Evolutionary conservation across 2,113 vertebrate genomes (phyloP), one percentile per base, ranked within the genome.

Genomic region (Numida meleagris): DNA sequence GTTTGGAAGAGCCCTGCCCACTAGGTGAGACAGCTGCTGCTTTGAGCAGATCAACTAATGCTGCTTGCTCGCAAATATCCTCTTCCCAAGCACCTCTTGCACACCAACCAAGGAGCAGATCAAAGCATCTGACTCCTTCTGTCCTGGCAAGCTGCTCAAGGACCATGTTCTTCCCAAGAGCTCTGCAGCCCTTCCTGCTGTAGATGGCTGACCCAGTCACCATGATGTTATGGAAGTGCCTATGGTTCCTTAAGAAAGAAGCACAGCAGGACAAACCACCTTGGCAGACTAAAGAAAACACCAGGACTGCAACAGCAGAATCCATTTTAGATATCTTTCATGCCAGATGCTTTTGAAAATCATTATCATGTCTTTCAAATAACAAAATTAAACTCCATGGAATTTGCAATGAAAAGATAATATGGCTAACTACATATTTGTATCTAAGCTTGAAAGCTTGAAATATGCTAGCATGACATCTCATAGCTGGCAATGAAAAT

Each of bases 261-360:
- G 18, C 36, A 76, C 15, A 5, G 53, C 31, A 73, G 43, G 62
- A 65, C 9, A 79, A 79, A 78, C 23, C 5, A 21, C 7, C 36
- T 70, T 66, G 70, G 63, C 10, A 36, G 12, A 43, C 38, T 67
- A 67, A 81, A 76, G 3, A 25, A 23, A 80, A 23, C 20, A 27
- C 14, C 0, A 0, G 8, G 33, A 72, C 7, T 4, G 1, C 81
- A 27, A 63, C 10, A 43, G 12, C 40, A 40, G 4, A 9, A 66
- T 31, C 36, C 15, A 14, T 65, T 40, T 40, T 10, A 45, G 5
- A 70, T 18, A 14, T 45, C 46, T 42, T 84, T 34, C 16, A 29
- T 6, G 17, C 18, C 45, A 38, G 9, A 3, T 27, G 36, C 36
- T 88, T 72, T 65, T 31, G n/a, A 80, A 91, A 94, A 77, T 27